Conservation (phyloP, 2,797 vertebrate species). For the Mionectes olivaceus region DNA sequence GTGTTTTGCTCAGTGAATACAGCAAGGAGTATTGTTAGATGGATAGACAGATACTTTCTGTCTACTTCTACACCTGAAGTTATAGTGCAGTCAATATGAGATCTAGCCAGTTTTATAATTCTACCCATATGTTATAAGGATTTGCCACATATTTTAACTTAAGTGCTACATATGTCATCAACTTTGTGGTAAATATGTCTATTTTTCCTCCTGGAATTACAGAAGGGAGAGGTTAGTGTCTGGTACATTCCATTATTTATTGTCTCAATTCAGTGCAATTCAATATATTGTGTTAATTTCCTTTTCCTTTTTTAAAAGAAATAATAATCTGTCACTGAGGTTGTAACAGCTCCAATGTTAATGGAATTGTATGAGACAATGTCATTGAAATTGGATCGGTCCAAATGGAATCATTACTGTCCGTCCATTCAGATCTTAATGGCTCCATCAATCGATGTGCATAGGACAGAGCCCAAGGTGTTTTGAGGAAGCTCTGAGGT, state of each 20-base stretch:
- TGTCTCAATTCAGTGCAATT: constrained; percentile 70
- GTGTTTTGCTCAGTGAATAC: not conserved
- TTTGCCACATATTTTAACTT: constrained; percentile 71
- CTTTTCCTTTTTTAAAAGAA: constrained; percentile 73
- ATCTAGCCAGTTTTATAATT: constrained; percentile 52
- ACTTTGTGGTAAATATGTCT: constrained; percentile 74
- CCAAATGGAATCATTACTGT: constrained; percentile 65
- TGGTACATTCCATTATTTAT: constrained; percentile 74
- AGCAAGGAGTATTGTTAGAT: not conserved
- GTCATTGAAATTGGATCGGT: constrained; percentile 72
- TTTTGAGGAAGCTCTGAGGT: constrained; percentile 45
- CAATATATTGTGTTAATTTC: constrained; percentile 78
- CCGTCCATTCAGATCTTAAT: constrained; percentile 64
- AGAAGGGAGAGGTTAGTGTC: constrained; percentile 51
- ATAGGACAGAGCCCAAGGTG: constrained; percentile 71
- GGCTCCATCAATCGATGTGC: constrained; percentile 69
- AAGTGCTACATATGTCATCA: constrained; percentile 70
- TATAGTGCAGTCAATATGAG: constrained; percentile 48
- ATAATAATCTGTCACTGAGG: constrained; percentile 74
- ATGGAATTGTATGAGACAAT: constrained; percentile 71
- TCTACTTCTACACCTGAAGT: constrained; percentile 54
- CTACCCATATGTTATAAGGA: constrained; percentile 44
- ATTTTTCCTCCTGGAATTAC: constrained; percentile 68
- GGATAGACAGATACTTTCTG: not conserved
- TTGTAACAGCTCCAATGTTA: constrained; percentile 66